Evolutionary conservation across 2,113 vertebrate species (phyloP).

Genomic region (Pangasianodon gigas): DNA sequence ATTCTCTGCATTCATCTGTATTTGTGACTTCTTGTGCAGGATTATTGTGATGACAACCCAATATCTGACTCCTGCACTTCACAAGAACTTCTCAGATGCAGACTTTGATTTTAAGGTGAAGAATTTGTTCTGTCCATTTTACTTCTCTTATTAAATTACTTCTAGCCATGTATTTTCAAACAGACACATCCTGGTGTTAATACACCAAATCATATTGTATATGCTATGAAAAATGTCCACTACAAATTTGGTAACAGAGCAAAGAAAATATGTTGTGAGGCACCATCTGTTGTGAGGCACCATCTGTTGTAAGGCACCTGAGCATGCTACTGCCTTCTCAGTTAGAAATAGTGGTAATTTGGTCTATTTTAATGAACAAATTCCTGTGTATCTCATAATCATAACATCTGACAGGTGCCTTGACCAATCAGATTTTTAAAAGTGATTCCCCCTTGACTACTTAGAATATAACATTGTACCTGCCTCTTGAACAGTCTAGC

Average conservation of each 20-base stretch:
- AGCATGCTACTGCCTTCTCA: neutral
- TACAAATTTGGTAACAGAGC: neutral
- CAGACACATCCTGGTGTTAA: neutral
- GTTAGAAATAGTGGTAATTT: neutral
- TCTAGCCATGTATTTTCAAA: neutral
- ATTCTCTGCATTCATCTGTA: neutral
- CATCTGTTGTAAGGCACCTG: neutral
- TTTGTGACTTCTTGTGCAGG: constrained; percentile 67
- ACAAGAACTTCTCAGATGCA: constrained; percentile 94
- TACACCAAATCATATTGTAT: neutral
- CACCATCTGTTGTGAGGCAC: neutral
- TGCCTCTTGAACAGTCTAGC: neutral
- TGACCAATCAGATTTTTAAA: neutral
- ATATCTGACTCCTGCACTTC: constrained; percentile 89
- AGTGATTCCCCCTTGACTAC: neutral
- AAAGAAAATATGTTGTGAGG: neutral
- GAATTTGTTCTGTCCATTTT: neutral
- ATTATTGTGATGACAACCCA: constrained; percentile 95
- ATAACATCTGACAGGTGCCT: neutral
- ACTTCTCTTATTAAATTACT: neutral
- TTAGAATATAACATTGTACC: neutral
- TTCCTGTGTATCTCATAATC: neutral
- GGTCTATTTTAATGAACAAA: neutral
- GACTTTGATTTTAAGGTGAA: constrained; percentile 96
- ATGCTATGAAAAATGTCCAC: neutral